phyloP scores from a whole-genome alignment of 2,113 vertebrate species.

The Muntiacus muntjak region DNA sequence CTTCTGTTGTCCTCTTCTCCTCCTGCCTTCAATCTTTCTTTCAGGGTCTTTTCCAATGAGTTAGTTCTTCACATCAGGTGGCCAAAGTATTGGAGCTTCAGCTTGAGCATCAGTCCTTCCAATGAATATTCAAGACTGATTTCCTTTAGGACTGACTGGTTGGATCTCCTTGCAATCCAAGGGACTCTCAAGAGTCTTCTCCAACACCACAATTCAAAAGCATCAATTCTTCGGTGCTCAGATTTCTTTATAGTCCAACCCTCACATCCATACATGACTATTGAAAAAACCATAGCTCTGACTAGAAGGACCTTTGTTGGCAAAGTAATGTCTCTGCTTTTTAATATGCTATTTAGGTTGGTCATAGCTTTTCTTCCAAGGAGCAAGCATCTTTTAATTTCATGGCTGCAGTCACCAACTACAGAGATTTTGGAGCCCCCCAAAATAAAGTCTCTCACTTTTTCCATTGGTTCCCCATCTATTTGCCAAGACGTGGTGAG shows the following conservation, averaged over 20 bases:
- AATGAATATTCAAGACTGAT: neutral
- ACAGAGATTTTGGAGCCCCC: neutral
- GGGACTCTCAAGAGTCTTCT: neutral
- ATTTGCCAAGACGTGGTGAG: neutral
- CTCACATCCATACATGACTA: neutral
- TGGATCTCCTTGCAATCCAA: neutral
- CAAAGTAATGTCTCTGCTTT: neutral
- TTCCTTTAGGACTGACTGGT: neutral
- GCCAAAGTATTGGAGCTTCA: no score
- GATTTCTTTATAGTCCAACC: neutral
- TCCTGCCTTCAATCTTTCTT: no score
- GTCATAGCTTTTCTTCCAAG: no score
- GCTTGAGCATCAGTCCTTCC: no score
- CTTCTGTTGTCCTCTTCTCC: no score
- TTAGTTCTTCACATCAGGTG: no score
- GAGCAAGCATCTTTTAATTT: neutral
- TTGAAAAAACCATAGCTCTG: neutral
- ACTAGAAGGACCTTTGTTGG: neutral
- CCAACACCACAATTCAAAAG: neutral
- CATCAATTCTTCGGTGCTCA: neutral
- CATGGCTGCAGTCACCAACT: neutral
- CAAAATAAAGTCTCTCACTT: neutral
- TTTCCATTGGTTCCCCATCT: neutral
- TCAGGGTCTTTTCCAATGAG: no score
- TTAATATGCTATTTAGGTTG: neutral